Base-by-base conservation (phyloP, 2,797 vertebrate species). In the Malacoctenus gilli region DNA sequence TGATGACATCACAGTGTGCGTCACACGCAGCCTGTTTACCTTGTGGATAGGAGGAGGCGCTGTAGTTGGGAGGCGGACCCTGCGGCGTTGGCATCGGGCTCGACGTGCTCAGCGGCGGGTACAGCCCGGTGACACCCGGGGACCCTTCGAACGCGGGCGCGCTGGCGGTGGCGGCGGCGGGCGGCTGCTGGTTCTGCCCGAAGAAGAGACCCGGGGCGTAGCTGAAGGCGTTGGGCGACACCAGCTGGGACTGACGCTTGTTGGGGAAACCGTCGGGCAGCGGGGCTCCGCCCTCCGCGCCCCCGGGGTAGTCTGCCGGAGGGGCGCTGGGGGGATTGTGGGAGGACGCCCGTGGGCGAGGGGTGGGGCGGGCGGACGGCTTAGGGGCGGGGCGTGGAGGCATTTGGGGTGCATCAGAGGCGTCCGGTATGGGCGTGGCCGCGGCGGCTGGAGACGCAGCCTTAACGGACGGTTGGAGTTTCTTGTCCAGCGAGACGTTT, bases 181-280 rank as follows among this genome's bases (percentile, higher is more conserved):
- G 54, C 41, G 80, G 79, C 12, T 44, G 75, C 48, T 85, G 76
- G 1, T 80, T 82, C 58, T 90, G 87, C 1, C 89, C 44, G 79
- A 94, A 94, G 55, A 86, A 90, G 18, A 94, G 90, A 22, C 93
- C 94, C 0, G 94, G 92, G 9, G 92, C 88, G 0, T 94, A 94
- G 84, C 90, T 92, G 16, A 94, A 92, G 0, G 68, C 86, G 3
- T 22, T 72, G 20, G 74, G 83, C 2, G 91, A 92, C 38, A 89
- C 78, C 48, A 94, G 91, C 82, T 95, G 95, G 10, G 94, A 94
- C 77, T 94, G 94, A 40, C 92, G 92, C 89, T 96, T 94, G 68
- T 92, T 93, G 23, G n/a, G n/a, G n/a, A n/a, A n/a, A n/a, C n/a
- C n/a, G n/a, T n/a, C n/a, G n/a, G n/a, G n/a, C n/a, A n/a, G n/a